A percentile compares a stretch with the other conserved stretches of the same genome.
Evolutionary conservation across 2,797 vertebrate species (phyloP).

Genomic region (Sternarchorhynchus goeldii): DNA sequence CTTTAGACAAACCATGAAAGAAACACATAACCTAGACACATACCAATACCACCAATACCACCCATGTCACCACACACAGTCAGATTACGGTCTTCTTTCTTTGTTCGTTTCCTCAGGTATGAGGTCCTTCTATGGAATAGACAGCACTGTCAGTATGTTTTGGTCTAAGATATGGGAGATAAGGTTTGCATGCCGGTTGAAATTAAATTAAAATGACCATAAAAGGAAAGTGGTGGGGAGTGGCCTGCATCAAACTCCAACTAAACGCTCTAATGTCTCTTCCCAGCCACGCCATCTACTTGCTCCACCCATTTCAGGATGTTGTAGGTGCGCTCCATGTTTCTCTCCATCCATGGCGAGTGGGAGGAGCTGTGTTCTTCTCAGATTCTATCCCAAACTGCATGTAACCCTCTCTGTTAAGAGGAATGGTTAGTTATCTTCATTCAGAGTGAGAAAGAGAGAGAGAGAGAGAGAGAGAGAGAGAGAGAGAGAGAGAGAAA

Average conservation of each 20-base stretch:
- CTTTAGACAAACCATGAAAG: too few species aligned
- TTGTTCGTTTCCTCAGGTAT: too few species aligned
- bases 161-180: too few species aligned
- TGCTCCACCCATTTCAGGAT: constrained; percentile 13
- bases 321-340: background rate
- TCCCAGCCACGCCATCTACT: background rate
- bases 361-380: background rate
- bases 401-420: background rate
- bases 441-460: background rate
- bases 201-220: background rate
- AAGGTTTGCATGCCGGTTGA: background rate
- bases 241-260: constrained; percentile 8
- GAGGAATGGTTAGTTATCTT: background rate
- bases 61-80: too few species aligned
- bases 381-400: too few species aligned
- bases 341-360: background rate
- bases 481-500: constrained; percentile 2
- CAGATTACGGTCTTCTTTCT: too few species aligned
- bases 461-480: background rate
- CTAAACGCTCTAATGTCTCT: background rate
- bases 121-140: too few species aligned
- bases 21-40: too few species aligned
- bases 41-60: too few species aligned
- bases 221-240: background rate
- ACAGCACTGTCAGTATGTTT: too few species aligned